phyloP scores from a whole-genome alignment of 2,797 vertebrate species.

The Anas flavirostris region DNA sequence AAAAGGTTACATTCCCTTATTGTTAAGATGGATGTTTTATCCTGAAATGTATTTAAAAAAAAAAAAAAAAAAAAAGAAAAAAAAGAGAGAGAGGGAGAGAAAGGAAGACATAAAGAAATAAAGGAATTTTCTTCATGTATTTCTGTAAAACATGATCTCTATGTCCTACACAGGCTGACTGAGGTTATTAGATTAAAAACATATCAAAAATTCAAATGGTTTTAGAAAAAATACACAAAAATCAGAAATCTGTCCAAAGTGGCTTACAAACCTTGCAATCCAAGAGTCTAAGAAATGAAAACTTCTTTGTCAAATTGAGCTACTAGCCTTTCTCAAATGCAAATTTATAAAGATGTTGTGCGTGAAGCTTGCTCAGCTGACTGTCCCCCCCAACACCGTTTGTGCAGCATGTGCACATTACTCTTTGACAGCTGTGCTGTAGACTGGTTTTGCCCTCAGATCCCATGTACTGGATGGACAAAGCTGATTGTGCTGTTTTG shows the following conservation, averaged over 20 bases:
- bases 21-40: background rate
- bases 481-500: background rate
- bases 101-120: too few species aligned
- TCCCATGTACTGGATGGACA: background rate
- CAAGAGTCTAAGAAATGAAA: background rate
- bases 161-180: background rate
- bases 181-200: background rate
- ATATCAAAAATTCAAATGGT: background rate
- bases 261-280: background rate
- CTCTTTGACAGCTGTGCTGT: background rate
- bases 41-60: background rate
- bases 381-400: background rate
- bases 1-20: background rate
- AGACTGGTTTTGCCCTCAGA: background rate
- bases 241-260: background rate
- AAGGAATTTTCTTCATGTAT: background rate
- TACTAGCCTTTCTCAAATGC: background rate
- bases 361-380: background rate
- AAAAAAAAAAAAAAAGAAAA: too few species aligned
- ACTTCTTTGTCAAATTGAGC: background rate
- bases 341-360: rapidly evolving
- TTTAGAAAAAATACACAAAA: background rate
- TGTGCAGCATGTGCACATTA: background rate
- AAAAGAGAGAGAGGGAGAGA: too few species aligned
- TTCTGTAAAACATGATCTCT: background rate